Base-by-base conservation (phyloP, 2,888 invertebrate species). In the Platycheirus albimanus region DNA sequence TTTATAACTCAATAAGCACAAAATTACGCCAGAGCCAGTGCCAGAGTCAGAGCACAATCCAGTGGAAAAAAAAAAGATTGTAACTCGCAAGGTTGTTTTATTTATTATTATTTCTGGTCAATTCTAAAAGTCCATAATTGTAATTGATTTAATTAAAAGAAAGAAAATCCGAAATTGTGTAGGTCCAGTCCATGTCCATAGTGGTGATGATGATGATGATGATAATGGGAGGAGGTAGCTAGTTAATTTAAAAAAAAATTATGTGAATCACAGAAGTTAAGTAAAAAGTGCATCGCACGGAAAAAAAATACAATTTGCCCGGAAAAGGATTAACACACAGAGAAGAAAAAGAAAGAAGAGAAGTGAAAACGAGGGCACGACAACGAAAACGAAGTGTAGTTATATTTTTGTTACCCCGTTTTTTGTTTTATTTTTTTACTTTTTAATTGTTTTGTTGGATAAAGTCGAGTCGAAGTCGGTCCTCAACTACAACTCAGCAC, bases 21-120 rank as follows among this genome's bases (percentile, higher is more conserved):
- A 67, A 81, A 72, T 81, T 81, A 81, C 77, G 38, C 77, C 81
- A 81, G 20, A 70, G 61, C 30, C n/a, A n/a, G n/a, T n/a, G n/a
- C n/a, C n/a, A n/a, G n/a, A n/a, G n/a, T n/a, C n/a, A n/a, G n/a
- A n/a, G n/a, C n/a, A n/a, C n/a, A 28, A 56, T 11, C 41, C 54
- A 58, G 47, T 77, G 61, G 76, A 81, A 70, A 24, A 43, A 61
- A 15, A 41, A 24, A 77, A 45, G 66, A 77, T 63, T 71, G 58
- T 58, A 52, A 70, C 64, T 64, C 77, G n/a, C 64, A 81, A 81
- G 76, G 76, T 67, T 76, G 76, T 61, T 58, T 20, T 61, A 51
- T 58, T 58, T 38, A 54, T 66, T 71, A 61, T 61, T 56, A 69
- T 70, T 70, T 49, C 64, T 49, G 45, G 67, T 71, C 71, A 70